Conservation (phyloP, 2,888 invertebrate species). For the Sacculina carcini region DNA sequence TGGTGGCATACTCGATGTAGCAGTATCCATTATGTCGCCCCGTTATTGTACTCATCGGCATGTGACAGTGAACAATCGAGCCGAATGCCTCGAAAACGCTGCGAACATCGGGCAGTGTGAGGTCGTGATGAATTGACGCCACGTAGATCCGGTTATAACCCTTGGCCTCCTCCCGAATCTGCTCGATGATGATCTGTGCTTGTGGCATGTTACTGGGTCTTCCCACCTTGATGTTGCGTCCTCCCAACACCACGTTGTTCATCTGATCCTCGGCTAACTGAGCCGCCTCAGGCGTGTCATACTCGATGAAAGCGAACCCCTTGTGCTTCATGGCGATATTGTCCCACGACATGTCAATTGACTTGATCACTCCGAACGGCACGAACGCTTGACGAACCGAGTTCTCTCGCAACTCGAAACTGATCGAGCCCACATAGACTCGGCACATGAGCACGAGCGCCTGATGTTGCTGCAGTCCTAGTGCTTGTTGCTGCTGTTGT, state of each 20-base stretch:
- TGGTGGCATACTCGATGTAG: slow-evolving; percentile 86
- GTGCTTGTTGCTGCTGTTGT: too few species aligned
- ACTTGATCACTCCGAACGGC: slow-evolving; percentile 96
- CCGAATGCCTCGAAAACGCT: slow-evolving; percentile 99
- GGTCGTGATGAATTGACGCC: slow-evolving; percentile 86
- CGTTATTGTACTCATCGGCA: slow-evolving; percentile 68
- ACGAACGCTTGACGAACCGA: slow-evolving; percentile 86
- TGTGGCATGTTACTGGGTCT: slow-evolving; percentile 97
- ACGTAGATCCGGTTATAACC: slow-evolving; percentile 92
- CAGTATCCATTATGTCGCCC: slow-evolving; percentile 89
- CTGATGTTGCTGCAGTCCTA: slow-evolving; percentile 54
- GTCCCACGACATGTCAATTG: slow-evolving; percentile 99
- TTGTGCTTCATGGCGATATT: slow-evolving; percentile 93
- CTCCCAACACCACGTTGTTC: slow-evolving; percentile 98
- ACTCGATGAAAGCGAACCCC: slow-evolving; percentile 88
- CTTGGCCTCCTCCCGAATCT: slow-evolving; percentile 92
- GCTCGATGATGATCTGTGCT: slow-evolving; percentile 89
- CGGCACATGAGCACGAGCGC: slow-evolving; percentile 62
- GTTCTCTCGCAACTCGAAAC: slow-evolving; percentile 96
- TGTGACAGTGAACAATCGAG: slow-evolving; percentile 67
- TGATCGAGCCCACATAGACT: slow-evolving; percentile 97
- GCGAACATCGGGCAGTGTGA: slow-evolving; percentile 88
- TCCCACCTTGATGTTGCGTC: slow-evolving; percentile 83
- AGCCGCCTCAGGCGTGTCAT: slow-evolving; percentile 97
- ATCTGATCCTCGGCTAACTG: slow-evolving; percentile 94